phyloP scores from a whole-genome alignment of 2,113 vertebrate species.

The Sylvietta virens region DNA sequence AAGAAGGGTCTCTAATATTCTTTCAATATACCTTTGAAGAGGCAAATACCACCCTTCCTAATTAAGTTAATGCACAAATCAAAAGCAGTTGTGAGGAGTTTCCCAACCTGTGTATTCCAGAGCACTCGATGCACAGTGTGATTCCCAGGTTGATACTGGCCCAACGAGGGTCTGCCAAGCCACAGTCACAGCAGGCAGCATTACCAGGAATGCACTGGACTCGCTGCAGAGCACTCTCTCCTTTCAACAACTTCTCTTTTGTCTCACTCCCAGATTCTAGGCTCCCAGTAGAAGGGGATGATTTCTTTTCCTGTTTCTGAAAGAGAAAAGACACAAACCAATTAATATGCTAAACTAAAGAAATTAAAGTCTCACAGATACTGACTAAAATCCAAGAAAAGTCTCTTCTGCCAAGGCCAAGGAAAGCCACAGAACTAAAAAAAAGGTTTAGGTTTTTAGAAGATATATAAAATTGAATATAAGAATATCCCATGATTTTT shows the following conservation, averaged over 20 bases:
- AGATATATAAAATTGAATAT: not conserved
- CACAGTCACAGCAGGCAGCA: slow-evolving; percentile 88
- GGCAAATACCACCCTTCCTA: not conserved
- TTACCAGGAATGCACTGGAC: slow-evolving; percentile 90
- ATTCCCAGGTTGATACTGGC: slow-evolving; percentile 98
- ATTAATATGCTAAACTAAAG: not conserved
- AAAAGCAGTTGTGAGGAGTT: not conserved
- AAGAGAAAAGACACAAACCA: not conserved
- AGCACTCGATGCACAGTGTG: slow-evolving; percentile 95
- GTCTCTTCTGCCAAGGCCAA: not conserved
- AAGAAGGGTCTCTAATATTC: not conserved
- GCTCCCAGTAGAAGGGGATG: slow-evolving; percentile 85
- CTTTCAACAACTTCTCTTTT: slow-evolving; percentile 89
- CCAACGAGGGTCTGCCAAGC: slow-evolving; percentile 91
- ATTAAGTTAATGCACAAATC: not conserved
- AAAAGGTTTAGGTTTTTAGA: not conserved
- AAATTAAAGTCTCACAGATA: not conserved
- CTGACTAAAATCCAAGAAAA: not conserved
- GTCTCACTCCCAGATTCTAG: slow-evolving; percentile 84
- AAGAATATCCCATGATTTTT: not conserved
- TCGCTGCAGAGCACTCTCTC: slow-evolving; percentile 88
- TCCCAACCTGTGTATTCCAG: slow-evolving; percentile 92
- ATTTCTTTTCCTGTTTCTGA: slow-evolving; percentile 89
- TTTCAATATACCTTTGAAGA: not conserved
- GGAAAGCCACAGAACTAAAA: not conserved